Evolutionary conservation across 2,113 vertebrate species (phyloP).

Genomic region (Cromileptes altivelis): DNA sequence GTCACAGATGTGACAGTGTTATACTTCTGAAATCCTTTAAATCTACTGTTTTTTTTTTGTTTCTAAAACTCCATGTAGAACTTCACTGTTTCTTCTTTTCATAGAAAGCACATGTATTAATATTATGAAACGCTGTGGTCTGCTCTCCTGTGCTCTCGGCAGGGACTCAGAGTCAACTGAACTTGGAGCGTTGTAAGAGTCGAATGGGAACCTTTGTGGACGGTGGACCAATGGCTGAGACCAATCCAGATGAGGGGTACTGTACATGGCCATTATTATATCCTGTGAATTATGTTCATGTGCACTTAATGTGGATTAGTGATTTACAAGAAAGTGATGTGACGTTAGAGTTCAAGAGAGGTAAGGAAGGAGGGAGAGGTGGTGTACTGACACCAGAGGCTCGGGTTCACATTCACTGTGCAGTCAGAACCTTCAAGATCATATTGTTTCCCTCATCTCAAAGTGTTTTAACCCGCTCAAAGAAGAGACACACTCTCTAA

Average conservation of each 20-base stretch:
- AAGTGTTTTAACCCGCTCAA: not conserved
- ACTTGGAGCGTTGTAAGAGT: conserved; percentile 82
- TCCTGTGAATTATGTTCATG: not conserved
- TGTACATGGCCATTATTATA: not conserved
- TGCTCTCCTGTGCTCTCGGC: conserved; percentile 30
- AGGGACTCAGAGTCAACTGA: conserved; percentile 84
- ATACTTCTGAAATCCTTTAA: no score
- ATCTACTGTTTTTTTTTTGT: no score
- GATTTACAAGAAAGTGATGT: not conserved
- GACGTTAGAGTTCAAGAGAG: not conserved
- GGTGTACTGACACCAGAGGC: no score
- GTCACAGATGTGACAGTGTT: no score
- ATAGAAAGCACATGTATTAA: not conserved
- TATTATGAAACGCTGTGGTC: not conserved
- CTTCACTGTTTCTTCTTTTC: no score
- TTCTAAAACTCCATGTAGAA: no score
- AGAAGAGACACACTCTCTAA: no score
- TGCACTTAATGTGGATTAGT: not conserved
- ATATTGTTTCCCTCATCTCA: not conserved
- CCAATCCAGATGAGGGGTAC: conserved; percentile 83
- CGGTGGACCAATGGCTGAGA: conserved; percentile 61
- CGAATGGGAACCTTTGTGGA: conserved; percentile 83
- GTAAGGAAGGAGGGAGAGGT: not conserved
- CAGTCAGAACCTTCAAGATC: no score
- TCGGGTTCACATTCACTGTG: no score